These are phyloP conservation scores for Drosophila meridiana DNA, from an alignment of 2,888 invertebrate species.

Conservation along the genomic window DNA sequence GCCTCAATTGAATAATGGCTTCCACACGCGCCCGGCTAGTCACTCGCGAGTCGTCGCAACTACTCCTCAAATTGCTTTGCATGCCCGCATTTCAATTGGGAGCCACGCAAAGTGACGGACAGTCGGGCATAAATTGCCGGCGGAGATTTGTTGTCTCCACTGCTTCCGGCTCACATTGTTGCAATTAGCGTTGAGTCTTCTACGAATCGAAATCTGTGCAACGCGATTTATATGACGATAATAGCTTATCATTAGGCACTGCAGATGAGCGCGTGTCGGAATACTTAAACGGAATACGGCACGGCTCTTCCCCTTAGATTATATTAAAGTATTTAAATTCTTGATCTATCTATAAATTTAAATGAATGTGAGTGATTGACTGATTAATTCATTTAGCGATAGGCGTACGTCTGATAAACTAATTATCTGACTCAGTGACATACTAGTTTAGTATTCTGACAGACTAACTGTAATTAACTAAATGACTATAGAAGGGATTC, in stretches of 20 bases:
- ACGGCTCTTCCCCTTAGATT: neutral
- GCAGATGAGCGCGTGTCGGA: constrained; percentile 7
- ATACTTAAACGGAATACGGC: neutral
- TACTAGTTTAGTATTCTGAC: neutral
- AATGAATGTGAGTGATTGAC: neutral
- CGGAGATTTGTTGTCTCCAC: constrained; percentile 47
- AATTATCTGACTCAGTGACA: neutral
- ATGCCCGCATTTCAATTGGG: constrained; percentile 61
- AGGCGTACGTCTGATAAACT: neutral
- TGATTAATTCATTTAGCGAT: neutral
- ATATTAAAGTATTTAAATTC: neutral
- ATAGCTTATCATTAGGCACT: neutral
- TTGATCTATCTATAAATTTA: neutral
- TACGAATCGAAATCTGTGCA: neutral
- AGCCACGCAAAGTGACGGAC: constrained; percentile 32
- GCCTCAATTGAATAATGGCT: constrained; percentile 57
- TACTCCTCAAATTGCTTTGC: constrained; percentile 53
- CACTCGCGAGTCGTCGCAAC: constrained; percentile 13
- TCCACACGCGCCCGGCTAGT: constrained; percentile 33
- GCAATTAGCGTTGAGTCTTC: constrained; percentile 28
- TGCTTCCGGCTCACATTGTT: constrained; percentile 51
- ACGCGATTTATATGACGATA: constrained; percentile 16
- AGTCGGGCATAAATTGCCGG: constrained; percentile 59
- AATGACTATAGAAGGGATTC: neutral
- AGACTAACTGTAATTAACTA: neutral